Percentiles rank a stretch among this genome's conserved stretches.
Evolutionary conservation across 53 echinoderm and acorn worm genomes (phyloP).

Genomic region (Temnopleurus reevesii): DNA sequence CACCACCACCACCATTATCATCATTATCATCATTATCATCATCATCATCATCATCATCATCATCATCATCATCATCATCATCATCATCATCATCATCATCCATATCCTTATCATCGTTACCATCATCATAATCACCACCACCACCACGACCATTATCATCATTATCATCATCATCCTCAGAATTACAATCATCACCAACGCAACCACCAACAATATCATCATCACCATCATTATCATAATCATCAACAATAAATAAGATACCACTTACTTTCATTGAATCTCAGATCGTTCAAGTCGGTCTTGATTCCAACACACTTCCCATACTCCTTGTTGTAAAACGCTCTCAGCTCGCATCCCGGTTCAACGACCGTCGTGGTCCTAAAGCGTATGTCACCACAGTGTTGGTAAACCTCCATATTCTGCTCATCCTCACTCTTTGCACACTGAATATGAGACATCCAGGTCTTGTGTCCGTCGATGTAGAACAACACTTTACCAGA

Average conservation of each 20-base stretch:
- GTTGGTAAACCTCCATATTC: slow-evolving; percentile 34
- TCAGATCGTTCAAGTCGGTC: not conserved
- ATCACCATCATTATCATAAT: no score
- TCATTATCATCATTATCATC: no score
- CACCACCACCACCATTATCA: no score
- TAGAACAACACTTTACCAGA: slow-evolving; percentile 17
- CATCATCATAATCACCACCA: no score
- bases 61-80: slow-evolving; percentile 43
- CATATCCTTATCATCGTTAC: no score
- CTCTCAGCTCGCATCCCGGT: slow-evolving; percentile 33
- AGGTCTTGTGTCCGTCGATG: slow-evolving; percentile 3
- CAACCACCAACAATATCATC: no score
- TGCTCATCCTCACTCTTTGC: slow-evolving; percentile 34
- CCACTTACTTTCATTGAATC: not conserved
- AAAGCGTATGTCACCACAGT: slow-evolving; percentile 31
- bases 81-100: slow-evolving; percentile 44
- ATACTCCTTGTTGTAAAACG: slow-evolving; percentile 40
- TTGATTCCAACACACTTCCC: slow-evolving; percentile 5
- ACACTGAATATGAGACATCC: slow-evolving; percentile 23
- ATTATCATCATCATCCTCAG: not conserved
- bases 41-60: slow-evolving; percentile 40
- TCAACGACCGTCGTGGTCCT: slow-evolving; percentile 15
- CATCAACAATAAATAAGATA: no score
- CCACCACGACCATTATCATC: not conserved
- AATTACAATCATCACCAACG: no score